A percentile compares a stretch with the other conserved stretches of the same genome.
These are phyloP conservation scores for Caenorhabditis afra DNA, from an alignment of 2,888 invertebrate genomes.

Conservation along the genomic window DNA sequence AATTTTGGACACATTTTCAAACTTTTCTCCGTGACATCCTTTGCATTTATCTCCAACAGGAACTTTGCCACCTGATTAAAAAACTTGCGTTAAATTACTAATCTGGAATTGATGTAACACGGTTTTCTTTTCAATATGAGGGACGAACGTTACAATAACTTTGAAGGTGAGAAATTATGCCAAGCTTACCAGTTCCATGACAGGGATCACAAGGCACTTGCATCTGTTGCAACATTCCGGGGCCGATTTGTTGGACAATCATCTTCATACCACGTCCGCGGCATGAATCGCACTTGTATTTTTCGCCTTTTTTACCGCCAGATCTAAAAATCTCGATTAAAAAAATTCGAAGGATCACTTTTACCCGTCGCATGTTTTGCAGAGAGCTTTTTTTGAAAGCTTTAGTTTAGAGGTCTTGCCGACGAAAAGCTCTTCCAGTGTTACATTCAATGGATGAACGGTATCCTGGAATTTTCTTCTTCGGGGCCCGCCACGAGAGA, in stretches of 20 bases:
- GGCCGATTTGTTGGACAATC: slow-evolving; percentile 83
- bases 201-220: slow-evolving; percentile 82
- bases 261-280: slow-evolving; percentile 85
- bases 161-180: no score
- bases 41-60: slow-evolving; percentile 89
- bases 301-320: slow-evolving; percentile 77
- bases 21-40: slow-evolving; percentile 89
- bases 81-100: no score
- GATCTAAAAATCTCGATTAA: slow-evolving; percentile 75
- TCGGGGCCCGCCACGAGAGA: slow-evolving; percentile 36
- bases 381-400: slow-evolving; percentile 89
- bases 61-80: slow-evolving; percentile 72
- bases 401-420: slow-evolving; percentile 90
- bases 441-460: slow-evolving; percentile 88
- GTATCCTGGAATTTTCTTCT: slow-evolving; percentile 84
- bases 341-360: slow-evolving; percentile 34
- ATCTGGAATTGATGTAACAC: no score
- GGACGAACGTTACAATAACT: no score
- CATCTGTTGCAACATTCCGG: slow-evolving; percentile 84
- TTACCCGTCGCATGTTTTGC: slow-evolving; percentile 86
- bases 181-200: slow-evolving; percentile 83
- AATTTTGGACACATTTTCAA: slow-evolving; percentile 88
- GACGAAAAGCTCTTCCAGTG: slow-evolving; percentile 92
- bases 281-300: slow-evolving; percentile 85
- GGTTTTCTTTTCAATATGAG: no score